These are phyloP conservation scores for Isurus oxyrinchus DNA, from an alignment of 2,113 vertebrate genomes.

Conservation along the genomic window DNA sequence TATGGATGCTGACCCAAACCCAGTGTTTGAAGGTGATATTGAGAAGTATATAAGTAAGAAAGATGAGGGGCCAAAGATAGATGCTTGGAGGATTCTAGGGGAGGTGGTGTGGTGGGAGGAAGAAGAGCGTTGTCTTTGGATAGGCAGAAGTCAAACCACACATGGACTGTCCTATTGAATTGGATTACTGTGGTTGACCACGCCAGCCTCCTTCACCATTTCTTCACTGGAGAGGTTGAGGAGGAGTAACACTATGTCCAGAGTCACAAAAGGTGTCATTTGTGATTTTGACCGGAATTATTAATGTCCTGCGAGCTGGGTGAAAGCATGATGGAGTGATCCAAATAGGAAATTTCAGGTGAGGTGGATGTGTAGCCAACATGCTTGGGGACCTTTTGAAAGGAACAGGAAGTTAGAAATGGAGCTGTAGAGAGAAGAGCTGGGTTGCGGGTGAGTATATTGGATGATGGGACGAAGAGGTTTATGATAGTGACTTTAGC, in stretches of 20 bases:
- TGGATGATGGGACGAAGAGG: neutral
- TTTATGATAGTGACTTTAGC: neutral
- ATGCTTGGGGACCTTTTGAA: neutral
- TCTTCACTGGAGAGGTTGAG: neutral
- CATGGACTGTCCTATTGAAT: neutral
- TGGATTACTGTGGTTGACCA: too few species aligned
- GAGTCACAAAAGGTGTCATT: neutral
- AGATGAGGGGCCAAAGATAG: slow-evolving; percentile 5
- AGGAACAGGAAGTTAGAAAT: neutral
- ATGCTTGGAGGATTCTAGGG: neutral
- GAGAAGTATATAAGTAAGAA: neutral
- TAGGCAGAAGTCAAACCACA: neutral
- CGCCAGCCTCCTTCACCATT: too few species aligned
- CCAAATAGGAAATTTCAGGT: neutral
- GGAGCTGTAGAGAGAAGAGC: neutral
- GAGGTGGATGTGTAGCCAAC: neutral
- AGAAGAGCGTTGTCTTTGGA: neutral
- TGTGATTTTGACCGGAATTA: neutral
- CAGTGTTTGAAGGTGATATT: neutral
- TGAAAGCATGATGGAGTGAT: neutral
- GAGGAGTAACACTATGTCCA: neutral
- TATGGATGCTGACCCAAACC: neutral
- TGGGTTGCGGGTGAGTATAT: neutral
- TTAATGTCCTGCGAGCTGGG: neutral
- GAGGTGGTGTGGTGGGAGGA: neutral